Evolutionary conservation across 2,888 invertebrate species (phyloP), one percentile per base, ranked within the genome.

Genomic region (Dicranocentrus wangi): DNA sequence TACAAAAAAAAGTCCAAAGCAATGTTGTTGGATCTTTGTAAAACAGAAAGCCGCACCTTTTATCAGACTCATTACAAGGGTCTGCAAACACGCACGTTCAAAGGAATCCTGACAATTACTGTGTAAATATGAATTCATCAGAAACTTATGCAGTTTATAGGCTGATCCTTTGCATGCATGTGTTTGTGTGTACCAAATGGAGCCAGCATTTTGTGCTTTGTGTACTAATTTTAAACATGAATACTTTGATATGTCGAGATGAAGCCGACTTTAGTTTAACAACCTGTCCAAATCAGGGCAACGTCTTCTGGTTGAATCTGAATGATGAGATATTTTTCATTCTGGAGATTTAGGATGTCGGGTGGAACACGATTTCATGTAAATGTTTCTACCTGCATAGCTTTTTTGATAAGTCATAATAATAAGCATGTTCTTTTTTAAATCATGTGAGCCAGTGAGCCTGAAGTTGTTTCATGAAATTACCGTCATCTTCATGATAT

Each of bases 21-120:
- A 47, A 42, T 13, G 42, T 28, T 66, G 25, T 32, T 69, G 32
- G 28, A 42, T 58, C 58, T n/a, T 60, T 65, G 17, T 53, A 63
- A 42, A 73, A 53, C 53, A 73, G 63, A 65, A 65, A 55, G 73
- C 73, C 65, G 65, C 73, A 73, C 73, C 73, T 53, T 73, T 7
- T 65, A 65, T 51, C 51, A 72, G 63, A 63, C 32, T 23, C 19
- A 42, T 63, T 63, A 39, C 19, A 58, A 32, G 32, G 32, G 32
- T 17, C 53, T 53, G n/a, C 21, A 13, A 21, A 32, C n/a, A 47
- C 47, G 15, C n/a, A n/a, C 32, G 19, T n/a, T 55, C 47, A 47
- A 51, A 55, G 47, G 63, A 63, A 63, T 63, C 51, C 47, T 32
- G 63, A 63, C 72, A 72, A 63, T 72, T 60, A 63, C 21, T 63